These are phyloP conservation scores for Drosophila prosaltans DNA, from an alignment of 1,140 invertebrate genomes.

Conservation along the genomic window DNA sequence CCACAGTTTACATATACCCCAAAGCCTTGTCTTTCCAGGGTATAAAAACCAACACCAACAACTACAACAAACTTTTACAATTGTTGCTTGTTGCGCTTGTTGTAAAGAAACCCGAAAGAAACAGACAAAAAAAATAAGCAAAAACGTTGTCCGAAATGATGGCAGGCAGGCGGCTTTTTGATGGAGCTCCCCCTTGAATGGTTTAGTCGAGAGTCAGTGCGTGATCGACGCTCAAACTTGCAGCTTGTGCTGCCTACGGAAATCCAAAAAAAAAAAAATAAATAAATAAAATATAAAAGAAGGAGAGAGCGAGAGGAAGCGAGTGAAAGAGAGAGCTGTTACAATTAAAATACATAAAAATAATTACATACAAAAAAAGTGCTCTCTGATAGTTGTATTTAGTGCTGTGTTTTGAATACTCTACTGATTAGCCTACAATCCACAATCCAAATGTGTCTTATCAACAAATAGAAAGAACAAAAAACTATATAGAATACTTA, in stretches of 20 bases:
- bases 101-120: slow-evolving; percentile 27
- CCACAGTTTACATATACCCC: background rate
- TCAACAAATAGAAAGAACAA: background rate
- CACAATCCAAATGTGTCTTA: background rate
- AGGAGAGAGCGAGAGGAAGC: slow-evolving; percentile 11
- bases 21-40: background rate
- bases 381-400: background rate
- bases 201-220: slow-evolving; percentile 53
- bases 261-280: slow-evolving; percentile 12
- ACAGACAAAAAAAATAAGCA: slow-evolving; percentile 30
- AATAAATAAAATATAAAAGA: slow-evolving; percentile 18
- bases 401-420: background rate
- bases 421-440: background rate
- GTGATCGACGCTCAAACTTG: slow-evolving; percentile 66
- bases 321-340: background rate
- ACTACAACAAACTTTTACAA: slow-evolving; percentile 26
- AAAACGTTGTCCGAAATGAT: slow-evolving; percentile 24
- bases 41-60: background rate
- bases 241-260: slow-evolving; percentile 51
- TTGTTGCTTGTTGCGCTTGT: slow-evolving; percentile 39
- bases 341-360: background rate
- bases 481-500: slow-evolving; percentile 17
- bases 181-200: slow-evolving; percentile 28
- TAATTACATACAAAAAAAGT: background rate
- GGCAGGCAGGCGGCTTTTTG: slow-evolving; percentile 1